phyloP scores from a whole-genome alignment of 2,797 vertebrate genomes.

The Dipus sagitta region DNA sequence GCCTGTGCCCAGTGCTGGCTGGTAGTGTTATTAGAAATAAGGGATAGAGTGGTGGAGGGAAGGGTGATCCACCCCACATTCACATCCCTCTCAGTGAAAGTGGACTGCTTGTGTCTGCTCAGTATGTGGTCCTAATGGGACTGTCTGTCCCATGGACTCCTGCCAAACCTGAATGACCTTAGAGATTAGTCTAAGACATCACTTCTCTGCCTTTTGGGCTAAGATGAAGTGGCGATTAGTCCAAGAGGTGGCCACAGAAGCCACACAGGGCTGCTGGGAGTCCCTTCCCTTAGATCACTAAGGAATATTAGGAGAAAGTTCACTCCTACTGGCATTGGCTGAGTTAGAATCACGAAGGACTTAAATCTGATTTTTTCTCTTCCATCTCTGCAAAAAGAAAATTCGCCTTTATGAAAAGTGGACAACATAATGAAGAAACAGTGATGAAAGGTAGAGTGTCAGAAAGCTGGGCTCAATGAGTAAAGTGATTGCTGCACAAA shows the following conservation, averaged over 20 bases:
- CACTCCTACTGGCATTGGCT: background rate
- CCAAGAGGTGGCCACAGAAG: background rate
- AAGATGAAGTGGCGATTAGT: background rate
- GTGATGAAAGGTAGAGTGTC: background rate
- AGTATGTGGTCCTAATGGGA: background rate
- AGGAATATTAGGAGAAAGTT: background rate
- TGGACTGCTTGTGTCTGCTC: background rate
- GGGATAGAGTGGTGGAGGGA: background rate
- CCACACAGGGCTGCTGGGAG: background rate
- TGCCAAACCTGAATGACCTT: background rate
- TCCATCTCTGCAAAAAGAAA: background rate
- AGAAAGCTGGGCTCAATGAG: no score
- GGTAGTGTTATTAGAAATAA: background rate
- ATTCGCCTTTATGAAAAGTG: background rate
- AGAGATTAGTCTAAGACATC: background rate
- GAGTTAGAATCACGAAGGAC: background rate
- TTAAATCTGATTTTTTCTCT: background rate
- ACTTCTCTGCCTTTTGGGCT: no score
- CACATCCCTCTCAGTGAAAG: background rate
- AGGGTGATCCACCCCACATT: background rate
- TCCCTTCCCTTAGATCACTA: background rate
- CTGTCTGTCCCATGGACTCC: background rate
- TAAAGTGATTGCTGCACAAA: no score
- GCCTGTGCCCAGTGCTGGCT: background rate
- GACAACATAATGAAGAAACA: background rate